Evolutionary conservation across 2,888 invertebrate genomes (phyloP), one percentile per base, ranked within the genome.

Genomic region (Fissipunctia ypsillon): DNA sequence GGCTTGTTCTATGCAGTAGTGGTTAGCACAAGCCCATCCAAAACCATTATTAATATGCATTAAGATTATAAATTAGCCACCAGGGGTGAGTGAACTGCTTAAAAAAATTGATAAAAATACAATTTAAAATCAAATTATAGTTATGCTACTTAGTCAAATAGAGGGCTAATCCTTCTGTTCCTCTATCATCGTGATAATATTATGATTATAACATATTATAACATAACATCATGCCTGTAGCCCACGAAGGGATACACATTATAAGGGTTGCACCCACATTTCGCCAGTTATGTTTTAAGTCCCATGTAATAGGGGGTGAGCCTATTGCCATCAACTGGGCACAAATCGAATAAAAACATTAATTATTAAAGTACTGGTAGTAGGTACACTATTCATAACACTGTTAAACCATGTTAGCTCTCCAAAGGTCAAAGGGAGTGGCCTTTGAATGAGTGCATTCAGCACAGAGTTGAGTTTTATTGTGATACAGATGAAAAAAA

Each of bases 341-440:
- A n/a, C n/a, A n/a, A n/a, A n/a, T n/a, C n/a, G n/a, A n/a, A n/a
- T n/a, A n/a, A n/a, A n/a, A n/a, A n/a, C n/a, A n/a, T n/a, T n/a
- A n/a, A n/a, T n/a, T 48, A 28, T 68, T n/a, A 19, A 22, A 1
- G 22, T 28, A 50, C 31, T 57, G 14, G n/a, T n/a, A n/a, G 5
- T 0, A 22, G 16, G 14, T 19, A 75, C 9, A 35, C 2, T 14
- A 38, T 31, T 48, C 10, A 71, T 35, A 43, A 41, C 19, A 69
- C n/a, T 69, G 9, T 38, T 67, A 16, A 38, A 25, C 25, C 31
- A 43, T 25, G 2, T 41, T 31, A 22, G 25, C 12, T 28, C 9
- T 45, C 22, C 19, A 41, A 71, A 31, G n/a, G 38, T 45, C 57
- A 73, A 28, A 48, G 72, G n/a, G 38, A n/a, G n/a, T n/a, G n/a